Conservation (phyloP, 2,888 invertebrate species). For the Melanargia galathea region DNA sequence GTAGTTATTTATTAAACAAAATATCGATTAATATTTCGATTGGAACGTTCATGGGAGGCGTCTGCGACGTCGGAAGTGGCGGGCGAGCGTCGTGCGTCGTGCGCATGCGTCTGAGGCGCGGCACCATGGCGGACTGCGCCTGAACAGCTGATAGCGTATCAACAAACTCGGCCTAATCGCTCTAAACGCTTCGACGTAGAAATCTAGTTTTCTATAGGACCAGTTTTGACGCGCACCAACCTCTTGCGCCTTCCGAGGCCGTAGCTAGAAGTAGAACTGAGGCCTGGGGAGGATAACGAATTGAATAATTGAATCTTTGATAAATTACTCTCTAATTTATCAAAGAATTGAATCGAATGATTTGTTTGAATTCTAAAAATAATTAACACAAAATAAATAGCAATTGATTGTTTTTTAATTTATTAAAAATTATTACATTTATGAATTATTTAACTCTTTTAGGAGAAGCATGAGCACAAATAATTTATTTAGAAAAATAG, state of each 20-base stretch:
- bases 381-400: too few species aligned
- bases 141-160: slow-evolving; percentile 79
- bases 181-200: slow-evolving; percentile 72
- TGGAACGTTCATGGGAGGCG: slow-evolving; percentile 43
- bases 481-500: too few species aligned
- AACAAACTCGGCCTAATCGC: slow-evolving; percentile 76
- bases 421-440: too few species aligned
- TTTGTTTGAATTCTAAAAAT: too few species aligned
- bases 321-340: too few species aligned
- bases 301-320: too few species aligned
- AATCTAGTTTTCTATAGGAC: slow-evolving; percentile 73
- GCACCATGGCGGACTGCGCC: slow-evolving; percentile 76
- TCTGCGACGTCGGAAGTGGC: slow-evolving; percentile 48
- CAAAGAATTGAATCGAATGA: too few species aligned
- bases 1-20: neutral
- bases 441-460: too few species aligned
- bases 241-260: slow-evolving; percentile 47
- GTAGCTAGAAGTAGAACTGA: slow-evolving; percentile 33
- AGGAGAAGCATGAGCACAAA: too few species aligned
- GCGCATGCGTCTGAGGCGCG: slow-evolving; percentile 75
- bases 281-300: neutral
- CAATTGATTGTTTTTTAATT: too few species aligned
- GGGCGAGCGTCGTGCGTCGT: slow-evolving; percentile 56
- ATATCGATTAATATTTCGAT: neutral
- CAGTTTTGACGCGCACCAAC: slow-evolving; percentile 62